These are phyloP conservation scores for Phenganax subtilis DNA, from an alignment of 92 coral and sea anemone species.

Conservation along the genomic window DNA sequence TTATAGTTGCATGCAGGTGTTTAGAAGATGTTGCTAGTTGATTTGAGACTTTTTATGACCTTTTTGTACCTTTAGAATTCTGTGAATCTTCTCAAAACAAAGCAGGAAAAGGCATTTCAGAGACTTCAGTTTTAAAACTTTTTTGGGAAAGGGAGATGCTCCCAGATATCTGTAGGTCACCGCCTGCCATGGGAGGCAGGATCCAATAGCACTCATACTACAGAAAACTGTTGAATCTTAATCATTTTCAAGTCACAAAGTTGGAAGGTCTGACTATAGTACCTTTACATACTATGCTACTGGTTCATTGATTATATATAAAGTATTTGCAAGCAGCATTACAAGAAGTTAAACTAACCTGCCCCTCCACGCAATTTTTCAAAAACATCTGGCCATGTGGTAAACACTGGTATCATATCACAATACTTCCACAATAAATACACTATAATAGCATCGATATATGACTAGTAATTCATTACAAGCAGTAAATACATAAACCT, in stretches of 20 bases:
- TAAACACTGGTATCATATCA: slow-evolving; percentile 60
- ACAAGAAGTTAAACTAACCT: slow-evolving; percentile 47
- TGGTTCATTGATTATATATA: not conserved
- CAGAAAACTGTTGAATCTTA: too few species aligned
- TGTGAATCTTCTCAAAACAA: too few species aligned
- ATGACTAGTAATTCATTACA: not conserved
- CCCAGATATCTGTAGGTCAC: not conserved
- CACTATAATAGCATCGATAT: slow-evolving; percentile 42
- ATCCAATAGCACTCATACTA: too few species aligned
- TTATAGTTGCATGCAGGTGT: too few species aligned
- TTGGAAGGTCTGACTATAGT: too few species aligned
- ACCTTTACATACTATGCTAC: not conserved
- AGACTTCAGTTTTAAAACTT: too few species aligned
- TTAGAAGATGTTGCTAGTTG: too few species aligned
- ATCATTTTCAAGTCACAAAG: too few species aligned
- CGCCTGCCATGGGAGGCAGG: not conserved
- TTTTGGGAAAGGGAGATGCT: too few species aligned
- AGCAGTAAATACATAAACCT: not conserved
- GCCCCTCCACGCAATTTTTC: slow-evolving; percentile 93
- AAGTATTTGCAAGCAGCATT: not conserved
- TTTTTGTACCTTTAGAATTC: too few species aligned
- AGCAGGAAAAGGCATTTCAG: too few species aligned
- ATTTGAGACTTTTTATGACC: too few species aligned
- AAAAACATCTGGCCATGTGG: slow-evolving; percentile 91
- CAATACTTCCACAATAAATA: slow-evolving; percentile 83